These are phyloP conservation scores for Neoitamus cyanurus DNA, from an alignment of 2,888 invertebrate genomes.

Conservation along the genomic window DNA sequence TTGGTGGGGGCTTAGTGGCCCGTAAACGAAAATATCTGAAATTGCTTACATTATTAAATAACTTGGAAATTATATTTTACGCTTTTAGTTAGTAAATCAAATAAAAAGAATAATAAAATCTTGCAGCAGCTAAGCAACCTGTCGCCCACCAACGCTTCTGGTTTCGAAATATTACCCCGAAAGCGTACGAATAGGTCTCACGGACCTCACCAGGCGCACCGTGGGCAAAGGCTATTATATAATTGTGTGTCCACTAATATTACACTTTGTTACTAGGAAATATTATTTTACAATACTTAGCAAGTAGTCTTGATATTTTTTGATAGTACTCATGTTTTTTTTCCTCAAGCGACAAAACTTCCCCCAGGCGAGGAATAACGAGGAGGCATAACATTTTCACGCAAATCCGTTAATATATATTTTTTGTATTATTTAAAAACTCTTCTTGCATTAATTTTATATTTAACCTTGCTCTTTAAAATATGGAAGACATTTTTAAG, in stretches of 20 bases:
- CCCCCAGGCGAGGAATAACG: background rate
- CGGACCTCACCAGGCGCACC: no score
- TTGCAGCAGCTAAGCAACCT: no score
- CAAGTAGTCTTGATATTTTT: background rate
- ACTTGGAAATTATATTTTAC: no score
- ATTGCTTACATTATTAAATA: no score
- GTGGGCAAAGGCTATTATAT: conserved; percentile 4
- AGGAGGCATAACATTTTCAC: background rate
- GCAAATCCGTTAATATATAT: background rate
- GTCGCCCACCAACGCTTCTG: no score
- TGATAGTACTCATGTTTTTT: background rate
- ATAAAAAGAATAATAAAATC: no score
- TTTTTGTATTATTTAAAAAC: background rate
- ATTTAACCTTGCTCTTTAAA: conserved; percentile 10
- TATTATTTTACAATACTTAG: background rate
- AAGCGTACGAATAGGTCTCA: no score
- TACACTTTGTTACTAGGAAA: background rate
- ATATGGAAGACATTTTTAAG: conserved; percentile 40
- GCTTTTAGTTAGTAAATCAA: no score
- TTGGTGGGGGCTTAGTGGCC: no score
- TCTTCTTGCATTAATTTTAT: background rate
- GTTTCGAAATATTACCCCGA: no score
- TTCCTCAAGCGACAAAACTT: background rate
- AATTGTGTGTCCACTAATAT: background rate
- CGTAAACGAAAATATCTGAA: no score